Evolutionary conservation across 2,888 invertebrate species (phyloP).

Genomic region (Catocala fraxini): DNA sequence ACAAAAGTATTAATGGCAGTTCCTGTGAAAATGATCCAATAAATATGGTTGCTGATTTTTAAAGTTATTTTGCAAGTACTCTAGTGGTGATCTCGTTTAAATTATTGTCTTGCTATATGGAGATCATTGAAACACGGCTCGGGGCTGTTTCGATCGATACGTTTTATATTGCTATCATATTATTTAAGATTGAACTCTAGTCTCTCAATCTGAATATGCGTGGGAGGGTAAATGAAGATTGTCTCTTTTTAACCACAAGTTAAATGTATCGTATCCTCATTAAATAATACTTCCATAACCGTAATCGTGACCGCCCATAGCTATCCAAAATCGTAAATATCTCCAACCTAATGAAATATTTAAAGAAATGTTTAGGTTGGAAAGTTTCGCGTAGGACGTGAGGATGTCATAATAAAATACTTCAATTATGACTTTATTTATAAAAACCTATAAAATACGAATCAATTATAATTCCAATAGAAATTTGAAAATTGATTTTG

Average conservation of each 20-base stretch:
- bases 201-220: constrained; percentile 47
- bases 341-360: constrained; percentile 65
- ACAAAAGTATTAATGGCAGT: constrained; percentile 70
- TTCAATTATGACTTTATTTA: constrained; percentile 54
- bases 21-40: constrained; percentile 65
- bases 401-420: constrained; percentile 68
- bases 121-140: constrained; percentile 14
- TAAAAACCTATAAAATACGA: constrained; percentile 58
- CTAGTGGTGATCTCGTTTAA: constrained; percentile 37
- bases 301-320: constrained; percentile 74
- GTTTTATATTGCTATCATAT: constrained; percentile 18
- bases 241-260: constrained; percentile 52
- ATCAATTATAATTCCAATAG: constrained; percentile 37
- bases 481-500: constrained; percentile 23
- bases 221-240: constrained; percentile 57
- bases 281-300: constrained; percentile 57
- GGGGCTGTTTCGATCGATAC: constrained; percentile 9
- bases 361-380: constrained; percentile 55
- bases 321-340: constrained; percentile 70
- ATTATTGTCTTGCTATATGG: constrained; percentile 29
- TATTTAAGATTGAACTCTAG: constrained; percentile 29
- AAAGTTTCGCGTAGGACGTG: constrained; percentile 68
- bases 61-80: constrained; percentile 52
- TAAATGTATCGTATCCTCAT: constrained; percentile 62
- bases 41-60: constrained; percentile 53